phyloP scores from a whole-genome alignment of 1,140 invertebrate genomes.

The Drosophila orena region DNA sequence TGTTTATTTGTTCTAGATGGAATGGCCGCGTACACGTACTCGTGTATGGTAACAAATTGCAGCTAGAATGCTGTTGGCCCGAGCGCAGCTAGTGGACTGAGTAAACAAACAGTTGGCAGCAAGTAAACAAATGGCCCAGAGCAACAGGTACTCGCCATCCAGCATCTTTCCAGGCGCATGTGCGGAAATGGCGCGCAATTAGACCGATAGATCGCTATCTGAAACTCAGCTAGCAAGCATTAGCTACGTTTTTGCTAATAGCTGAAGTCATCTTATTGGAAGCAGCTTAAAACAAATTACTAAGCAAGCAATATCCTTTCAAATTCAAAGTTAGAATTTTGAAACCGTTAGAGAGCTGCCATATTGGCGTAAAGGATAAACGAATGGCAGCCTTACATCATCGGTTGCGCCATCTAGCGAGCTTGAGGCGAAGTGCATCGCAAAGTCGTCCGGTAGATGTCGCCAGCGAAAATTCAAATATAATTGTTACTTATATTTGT shows the following conservation, averaged over 20 bases:
- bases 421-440: not conserved
- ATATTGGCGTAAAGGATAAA: not conserved
- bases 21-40: not conserved
- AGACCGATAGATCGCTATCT: no score
- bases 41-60: slow-evolving; percentile 10
- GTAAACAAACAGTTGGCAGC: slow-evolving; percentile 36
- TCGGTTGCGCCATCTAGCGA: not conserved
- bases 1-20: slow-evolving; percentile 27
- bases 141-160: slow-evolving; percentile 58
- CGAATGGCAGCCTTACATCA: not conserved
- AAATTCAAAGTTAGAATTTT: not conserved
- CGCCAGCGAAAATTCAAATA: not conserved
- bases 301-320: not conserved
- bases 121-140: slow-evolving; percentile 35
- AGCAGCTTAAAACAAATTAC: not conserved
- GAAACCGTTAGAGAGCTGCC: not conserved
- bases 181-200: slow-evolving; percentile 23
- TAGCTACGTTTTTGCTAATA: no score
- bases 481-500: no score
- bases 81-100: slow-evolving; percentile 61
- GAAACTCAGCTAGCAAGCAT: no score
- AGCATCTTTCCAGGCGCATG: slow-evolving; percentile 65
- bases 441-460: not conserved
- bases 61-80: slow-evolving; percentile 41
- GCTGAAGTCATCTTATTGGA: no score